Base-by-base conservation (phyloP, 37 sponge, comb jelly and placozoan genomes). In the Bolinopsis microptera region DNA sequence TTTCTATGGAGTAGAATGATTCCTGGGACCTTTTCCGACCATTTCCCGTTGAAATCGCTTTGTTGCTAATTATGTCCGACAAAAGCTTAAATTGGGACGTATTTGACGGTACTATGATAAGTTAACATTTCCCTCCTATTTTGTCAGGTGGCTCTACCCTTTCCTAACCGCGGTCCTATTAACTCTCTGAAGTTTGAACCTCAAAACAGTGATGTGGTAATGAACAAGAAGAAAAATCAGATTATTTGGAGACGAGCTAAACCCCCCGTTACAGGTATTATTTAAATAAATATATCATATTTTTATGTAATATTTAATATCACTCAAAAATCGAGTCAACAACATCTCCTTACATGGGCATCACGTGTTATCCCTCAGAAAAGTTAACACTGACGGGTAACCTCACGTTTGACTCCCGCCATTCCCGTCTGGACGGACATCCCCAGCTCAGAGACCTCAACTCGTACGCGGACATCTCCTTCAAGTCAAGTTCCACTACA, bases 111-210 rank as follows among this genome's bases (percentile, higher is more conserved):
- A n/a, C n/a, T n/a, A n/a, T n/a, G n/a, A n/a, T n/a, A n/a, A n/a
- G n/a, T n/a, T n/a, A n/a, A n/a, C n/a, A n/a, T n/a, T n/a, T n/a
- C n/a, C n/a, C n/a, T n/a, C n/a, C n/a, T n/a, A n/a, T n/a, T n/a
- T n/a, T n/a, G n/a, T 70, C 26, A 70, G 74, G 74, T 70, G 30
- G 74, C 74, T n/a, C 16, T 70, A 22, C 74, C 74, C 25, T 70
- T 28, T n/a, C 74, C 74, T 8, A 70, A 70, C 30, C 74, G 74
- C 3, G 74, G 74, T 70, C 74, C 74, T n/a, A 70, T 70, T 5
- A 70, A 22, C 25, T n/a, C 25, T 26, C 21, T 70, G 28, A 28
- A 22, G 30, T 70, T 70, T 22, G 74, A 70, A 28, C 74, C 74
- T 8, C 74, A 70, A 70, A 70, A 70, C 74, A 70, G 74, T 22